Evolutionary conservation across 1,140 invertebrate species (phyloP).

Genomic region (Laupala kohalensis): DNA sequence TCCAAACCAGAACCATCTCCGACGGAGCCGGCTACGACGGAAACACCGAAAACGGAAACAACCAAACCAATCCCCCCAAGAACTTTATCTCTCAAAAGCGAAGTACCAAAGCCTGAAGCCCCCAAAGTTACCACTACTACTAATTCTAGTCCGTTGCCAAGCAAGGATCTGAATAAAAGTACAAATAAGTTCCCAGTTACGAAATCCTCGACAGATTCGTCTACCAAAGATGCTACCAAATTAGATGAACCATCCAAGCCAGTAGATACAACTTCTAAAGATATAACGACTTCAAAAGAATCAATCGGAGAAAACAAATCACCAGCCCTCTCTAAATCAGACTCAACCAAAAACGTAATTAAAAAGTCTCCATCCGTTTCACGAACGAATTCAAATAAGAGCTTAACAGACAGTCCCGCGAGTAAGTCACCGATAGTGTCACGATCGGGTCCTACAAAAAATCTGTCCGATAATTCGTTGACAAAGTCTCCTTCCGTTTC

Average conservation of each 20-base stretch:
- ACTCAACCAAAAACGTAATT: not conserved
- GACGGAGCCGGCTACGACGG: not conserved
- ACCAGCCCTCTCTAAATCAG: not conserved
- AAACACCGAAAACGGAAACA: not conserved
- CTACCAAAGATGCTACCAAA: not conserved
- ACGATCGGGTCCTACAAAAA: not conserved
- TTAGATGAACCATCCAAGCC: too few relatives aligned
- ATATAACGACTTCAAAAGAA: too few relatives aligned
- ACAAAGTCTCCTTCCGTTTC: not conserved
- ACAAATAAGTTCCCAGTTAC: not conserved
- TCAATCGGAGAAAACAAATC: not conserved
- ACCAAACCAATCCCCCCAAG: not conserved
- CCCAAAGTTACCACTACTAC: constrained; percentile 6
- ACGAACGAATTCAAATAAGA: not conserved
- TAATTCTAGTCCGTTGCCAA: constrained; percentile 5
- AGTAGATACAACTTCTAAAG: too few relatives aligned
- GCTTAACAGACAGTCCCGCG: not conserved
- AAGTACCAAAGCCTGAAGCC: not conserved
- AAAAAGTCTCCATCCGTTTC: not conserved
- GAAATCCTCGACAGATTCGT: not conserved
- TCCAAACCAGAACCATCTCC: constrained; percentile 22
- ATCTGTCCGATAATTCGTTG: not conserved
- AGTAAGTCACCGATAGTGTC: not conserved
- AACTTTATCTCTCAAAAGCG: not conserved
- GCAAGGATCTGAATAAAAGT: not conserved